Percentiles rank a stretch among this genome's conserved stretches.
Evolutionary conservation across 37 sponge, comb jelly and placozoan genomes (phyloP).

Genomic region (Crambe crambe): DNA sequence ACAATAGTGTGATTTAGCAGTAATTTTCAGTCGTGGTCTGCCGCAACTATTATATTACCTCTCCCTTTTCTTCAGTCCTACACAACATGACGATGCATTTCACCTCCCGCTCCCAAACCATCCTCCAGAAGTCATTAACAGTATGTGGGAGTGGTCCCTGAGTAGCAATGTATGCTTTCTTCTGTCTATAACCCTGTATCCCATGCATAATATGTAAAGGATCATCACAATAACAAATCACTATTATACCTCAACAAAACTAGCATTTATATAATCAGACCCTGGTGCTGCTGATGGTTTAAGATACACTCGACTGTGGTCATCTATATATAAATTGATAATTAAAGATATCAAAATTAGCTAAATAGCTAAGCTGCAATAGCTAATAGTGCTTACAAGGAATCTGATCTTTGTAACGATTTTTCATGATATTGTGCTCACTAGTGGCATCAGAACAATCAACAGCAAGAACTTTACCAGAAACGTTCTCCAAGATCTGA

Average conservation of each 20-base stretch:
- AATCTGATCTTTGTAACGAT: conserved; percentile 40
- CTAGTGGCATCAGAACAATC: conserved; percentile 4
- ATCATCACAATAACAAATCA: background rate
- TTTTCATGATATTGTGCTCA: conserved; percentile 40
- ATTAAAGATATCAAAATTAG: background rate
- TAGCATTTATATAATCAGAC: conserved; percentile 65
- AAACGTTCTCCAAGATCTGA: conserved; percentile 32
- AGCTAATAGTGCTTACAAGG: conserved; percentile 64
- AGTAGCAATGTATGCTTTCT: conserved; percentile 62
- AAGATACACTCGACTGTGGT: conserved; percentile 17
- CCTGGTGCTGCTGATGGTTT: conserved; percentile 28
- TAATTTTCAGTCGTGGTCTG: too few relatives aligned
- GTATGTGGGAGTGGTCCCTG: conserved; percentile 65
- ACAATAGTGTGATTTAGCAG: too few relatives aligned
- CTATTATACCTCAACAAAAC: conserved; percentile 40
- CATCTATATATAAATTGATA: conserved; percentile 21
- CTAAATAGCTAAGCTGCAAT: background rate
- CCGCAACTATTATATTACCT: background rate
- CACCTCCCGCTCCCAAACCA: conserved; percentile 57
- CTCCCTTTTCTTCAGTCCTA: conserved; percentile 22
- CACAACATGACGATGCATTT: conserved; percentile 48
- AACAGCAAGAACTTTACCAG: background rate
- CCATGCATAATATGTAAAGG: background rate
- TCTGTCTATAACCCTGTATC: conserved; percentile 40
- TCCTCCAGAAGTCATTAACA: conserved; percentile 76